Percentiles rank a stretch among this genome's conserved stretches.
Evolutionary conservation across 2,797 vertebrate genomes (phyloP).

Genomic region (Okamejei kenojei): DNA sequence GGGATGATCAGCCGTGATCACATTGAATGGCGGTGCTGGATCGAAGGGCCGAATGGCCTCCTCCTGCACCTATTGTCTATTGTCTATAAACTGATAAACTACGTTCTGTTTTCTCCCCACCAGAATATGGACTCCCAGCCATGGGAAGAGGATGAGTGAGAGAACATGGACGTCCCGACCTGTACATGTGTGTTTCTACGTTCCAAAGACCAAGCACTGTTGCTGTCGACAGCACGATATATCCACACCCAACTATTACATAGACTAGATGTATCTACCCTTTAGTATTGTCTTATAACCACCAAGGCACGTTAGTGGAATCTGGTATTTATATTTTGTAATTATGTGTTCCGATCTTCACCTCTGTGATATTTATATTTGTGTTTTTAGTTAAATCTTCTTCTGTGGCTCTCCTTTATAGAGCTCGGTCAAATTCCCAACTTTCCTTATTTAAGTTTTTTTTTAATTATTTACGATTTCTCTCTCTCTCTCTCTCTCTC

Average conservation of each 20-base stretch:
- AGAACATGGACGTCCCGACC: neutral
- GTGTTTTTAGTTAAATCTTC: conserved; percentile 24
- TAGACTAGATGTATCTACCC: conserved; percentile 24
- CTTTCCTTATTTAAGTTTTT: conserved; percentile 19
- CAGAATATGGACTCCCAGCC: neutral
- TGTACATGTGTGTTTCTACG: conserved; percentile 32
- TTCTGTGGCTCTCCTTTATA: neutral
- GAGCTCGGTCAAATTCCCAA: conserved; percentile 12
- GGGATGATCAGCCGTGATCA: too few relatives aligned
- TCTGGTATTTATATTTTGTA: conserved; percentile 35
- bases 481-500: neutral
- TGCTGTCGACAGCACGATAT: neutral
- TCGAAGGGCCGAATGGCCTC: too few relatives aligned
- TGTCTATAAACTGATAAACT: neutral
- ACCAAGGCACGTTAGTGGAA: neutral
- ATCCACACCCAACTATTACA: conserved; percentile 20
- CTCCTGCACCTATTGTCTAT: too few relatives aligned
- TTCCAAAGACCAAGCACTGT: conserved; percentile 8
- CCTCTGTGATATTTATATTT: conserved; percentile 30
- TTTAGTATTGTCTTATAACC: conserved; percentile 18
- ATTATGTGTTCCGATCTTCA: conserved; percentile 25
- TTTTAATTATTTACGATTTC: conserved; percentile 22
- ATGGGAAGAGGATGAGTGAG: neutral
- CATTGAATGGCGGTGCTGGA: too few relatives aligned
- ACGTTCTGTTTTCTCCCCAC: neutral